A percentile compares a stretch with the other conserved stretches of the same genome.
These are phyloP conservation scores for Troides helena DNA, from an alignment of 2,888 invertebrate species.

Conservation along the genomic window DNA sequence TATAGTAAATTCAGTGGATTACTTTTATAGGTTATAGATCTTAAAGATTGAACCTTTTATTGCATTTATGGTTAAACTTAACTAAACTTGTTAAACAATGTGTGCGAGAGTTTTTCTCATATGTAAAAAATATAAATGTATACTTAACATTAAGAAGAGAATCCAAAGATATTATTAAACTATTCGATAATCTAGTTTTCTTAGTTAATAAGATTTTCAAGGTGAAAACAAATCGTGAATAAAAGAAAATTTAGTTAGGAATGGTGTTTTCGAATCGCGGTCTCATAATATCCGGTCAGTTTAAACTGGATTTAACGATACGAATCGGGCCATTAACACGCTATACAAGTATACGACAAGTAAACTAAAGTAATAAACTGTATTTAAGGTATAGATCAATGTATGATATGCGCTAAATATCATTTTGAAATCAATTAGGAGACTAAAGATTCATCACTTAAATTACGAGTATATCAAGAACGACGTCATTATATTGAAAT, in stretches of 20 bases:
- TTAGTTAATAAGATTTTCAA: constrained; percentile 15
- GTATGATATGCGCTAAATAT: no score
- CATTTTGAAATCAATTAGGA: no score
- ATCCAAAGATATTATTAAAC: neutral
- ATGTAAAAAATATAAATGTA: no score
- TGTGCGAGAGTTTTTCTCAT: no score
- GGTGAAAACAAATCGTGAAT: constrained; percentile 21
- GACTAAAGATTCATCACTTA: no score
- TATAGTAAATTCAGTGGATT: no score
- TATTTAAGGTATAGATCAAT: constrained; percentile 5
- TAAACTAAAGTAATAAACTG: constrained; percentile 18
- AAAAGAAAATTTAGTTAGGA: constrained; percentile 20
- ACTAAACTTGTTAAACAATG: no score
- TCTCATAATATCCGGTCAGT: constrained; percentile 28
- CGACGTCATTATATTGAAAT: no score
- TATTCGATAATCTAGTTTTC: neutral
- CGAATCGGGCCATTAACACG: constrained; percentile 28
- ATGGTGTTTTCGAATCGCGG: constrained; percentile 16
- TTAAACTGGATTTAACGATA: constrained; percentile 28
- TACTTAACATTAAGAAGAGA: neutral
- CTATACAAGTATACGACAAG: constrained; percentile 10
- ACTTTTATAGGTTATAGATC: no score
- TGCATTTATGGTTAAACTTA: no score
- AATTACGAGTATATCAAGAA: no score
- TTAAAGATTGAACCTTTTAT: no score